A percentile compares a stretch with the other conserved stretches of the same genome.
Conservation (phyloP, 2,113 vertebrate species). For the Pimephales promelas region DNA sequence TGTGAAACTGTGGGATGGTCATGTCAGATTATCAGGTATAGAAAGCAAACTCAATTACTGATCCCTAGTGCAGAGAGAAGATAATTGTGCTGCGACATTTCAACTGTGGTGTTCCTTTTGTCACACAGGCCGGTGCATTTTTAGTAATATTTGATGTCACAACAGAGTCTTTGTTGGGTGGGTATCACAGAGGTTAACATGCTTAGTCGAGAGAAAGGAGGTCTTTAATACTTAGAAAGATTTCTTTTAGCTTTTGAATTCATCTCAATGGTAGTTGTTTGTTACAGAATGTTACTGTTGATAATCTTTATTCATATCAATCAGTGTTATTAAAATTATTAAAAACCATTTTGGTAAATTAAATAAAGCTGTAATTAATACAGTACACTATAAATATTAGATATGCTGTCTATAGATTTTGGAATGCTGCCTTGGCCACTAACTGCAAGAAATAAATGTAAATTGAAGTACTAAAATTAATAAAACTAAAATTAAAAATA, state of each 20-base stretch:
- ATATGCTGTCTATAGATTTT: too few relatives aligned
- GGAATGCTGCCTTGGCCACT: not conserved
- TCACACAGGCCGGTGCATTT: not conserved
- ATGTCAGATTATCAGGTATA: slow-evolving; percentile 19
- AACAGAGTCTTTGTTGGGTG: not conserved
- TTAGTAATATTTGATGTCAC: not conserved
- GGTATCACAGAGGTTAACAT: not conserved
- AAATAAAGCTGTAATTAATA: not conserved
- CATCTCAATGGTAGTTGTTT: too few relatives aligned
- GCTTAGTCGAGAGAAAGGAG: not conserved
- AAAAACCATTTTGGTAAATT: not conserved
- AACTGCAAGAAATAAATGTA: not conserved
- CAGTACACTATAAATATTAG: not conserved
- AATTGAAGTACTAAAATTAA: not conserved
- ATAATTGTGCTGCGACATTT: slow-evolving; percentile 39
- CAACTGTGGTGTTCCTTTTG: not conserved
- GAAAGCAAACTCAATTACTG: slow-evolving; percentile 38
- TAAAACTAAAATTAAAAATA: too few relatives aligned
- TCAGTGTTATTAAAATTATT: too few relatives aligned
- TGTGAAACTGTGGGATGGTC: not conserved
- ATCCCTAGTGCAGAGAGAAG: slow-evolving; percentile 22
- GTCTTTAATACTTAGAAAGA: not conserved
- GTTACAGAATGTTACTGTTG: too few relatives aligned
- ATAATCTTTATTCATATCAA: too few relatives aligned
- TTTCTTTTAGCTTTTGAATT: not conserved